Conservation (phyloP, 1,140 invertebrate genomes). For the Drosophila quadrilineata region DNA sequence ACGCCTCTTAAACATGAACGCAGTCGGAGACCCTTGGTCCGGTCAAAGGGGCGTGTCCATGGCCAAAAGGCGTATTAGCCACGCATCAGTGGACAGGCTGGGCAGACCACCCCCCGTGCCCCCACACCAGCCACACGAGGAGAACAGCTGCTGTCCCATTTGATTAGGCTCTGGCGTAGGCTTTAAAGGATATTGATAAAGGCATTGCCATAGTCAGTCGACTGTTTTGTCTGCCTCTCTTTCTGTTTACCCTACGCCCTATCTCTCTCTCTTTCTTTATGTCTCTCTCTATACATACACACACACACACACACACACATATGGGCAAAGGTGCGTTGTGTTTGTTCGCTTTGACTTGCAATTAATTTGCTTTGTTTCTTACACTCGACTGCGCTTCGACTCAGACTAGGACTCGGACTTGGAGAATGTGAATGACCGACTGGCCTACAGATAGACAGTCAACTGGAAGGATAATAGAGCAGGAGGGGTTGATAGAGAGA, state of each 20-base stretch:
- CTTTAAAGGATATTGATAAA: conserved; percentile 74
- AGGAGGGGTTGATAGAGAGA: neutral
- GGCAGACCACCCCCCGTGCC: no score
- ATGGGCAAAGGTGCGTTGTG: conserved; percentile 53
- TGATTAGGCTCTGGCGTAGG: conserved; percentile 62
- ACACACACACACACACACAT: no score
- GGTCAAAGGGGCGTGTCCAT: conserved; percentile 61
- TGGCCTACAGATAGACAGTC: conserved; percentile 3
- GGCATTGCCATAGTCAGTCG: conserved; percentile 51
- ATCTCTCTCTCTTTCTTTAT: neutral
- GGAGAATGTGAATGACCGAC: neutral
- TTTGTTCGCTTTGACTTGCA: conserved; percentile 73
- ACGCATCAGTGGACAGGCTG: conserved; percentile 57
- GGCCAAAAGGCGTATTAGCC: conserved; percentile 62
- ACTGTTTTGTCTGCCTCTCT: conserved; percentile 1
- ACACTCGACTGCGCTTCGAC: conserved; percentile 51
- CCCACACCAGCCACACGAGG: no score
- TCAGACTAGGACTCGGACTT: neutral
- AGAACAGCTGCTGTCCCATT: conserved; percentile 62
- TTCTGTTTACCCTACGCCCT: no score
- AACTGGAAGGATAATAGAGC: neutral
- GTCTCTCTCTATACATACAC: neutral
- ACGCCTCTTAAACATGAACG: conserved; percentile 9
- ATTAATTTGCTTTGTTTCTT: conserved; percentile 80
- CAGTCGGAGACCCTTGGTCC: no score